Percentiles rank a stretch among this genome's conserved stretches.
phyloP scores from a whole-genome alignment of 2,797 vertebrate species.

The Borostomias antarcticus region DNA sequence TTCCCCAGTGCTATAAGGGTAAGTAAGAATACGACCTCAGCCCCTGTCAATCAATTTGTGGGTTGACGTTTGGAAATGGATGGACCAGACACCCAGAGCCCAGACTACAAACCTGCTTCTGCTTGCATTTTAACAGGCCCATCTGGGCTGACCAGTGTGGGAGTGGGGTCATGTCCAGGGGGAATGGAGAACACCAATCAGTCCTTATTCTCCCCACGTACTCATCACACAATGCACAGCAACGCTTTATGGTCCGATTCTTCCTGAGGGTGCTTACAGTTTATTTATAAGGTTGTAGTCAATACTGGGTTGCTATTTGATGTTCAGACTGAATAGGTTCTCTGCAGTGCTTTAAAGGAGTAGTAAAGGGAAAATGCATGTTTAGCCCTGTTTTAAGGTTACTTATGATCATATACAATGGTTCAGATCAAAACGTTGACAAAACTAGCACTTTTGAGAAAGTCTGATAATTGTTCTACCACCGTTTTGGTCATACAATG shows the following conservation, averaged over 20 bases:
- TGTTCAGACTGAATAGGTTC: slow-evolving; percentile 34
- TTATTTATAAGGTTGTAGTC: slow-evolving; percentile 20
- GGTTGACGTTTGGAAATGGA: slow-evolving; percentile 44
- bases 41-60: slow-evolving; percentile 57
- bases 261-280: slow-evolving; percentile 24
- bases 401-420: too few relatives aligned
- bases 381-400: too few relatives aligned
- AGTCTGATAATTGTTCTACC: too few relatives aligned
- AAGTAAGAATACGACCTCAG: slow-evolving; percentile 54
- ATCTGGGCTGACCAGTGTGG: slow-evolving; percentile 45
- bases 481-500: too few relatives aligned
- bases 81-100: slow-evolving; percentile 43
- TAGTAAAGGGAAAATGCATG: too few relatives aligned
- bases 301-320: slow-evolving; percentile 15
- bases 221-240: slow-evolving; percentile 38
- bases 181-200: slow-evolving; percentile 48
- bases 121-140: slow-evolving; percentile 54
- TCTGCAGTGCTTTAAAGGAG: too few relatives aligned
- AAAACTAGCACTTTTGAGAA: too few relatives aligned
- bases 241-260: slow-evolving; percentile 18
- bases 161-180: slow-evolving; percentile 58
- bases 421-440: too few relatives aligned
- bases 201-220: slow-evolving; percentile 46
- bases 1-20: slow-evolving; percentile 60
- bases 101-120: slow-evolving; percentile 27